phyloP scores from a whole-genome alignment of 1,140 invertebrate genomes.

The Orius insidiosus region DNA sequence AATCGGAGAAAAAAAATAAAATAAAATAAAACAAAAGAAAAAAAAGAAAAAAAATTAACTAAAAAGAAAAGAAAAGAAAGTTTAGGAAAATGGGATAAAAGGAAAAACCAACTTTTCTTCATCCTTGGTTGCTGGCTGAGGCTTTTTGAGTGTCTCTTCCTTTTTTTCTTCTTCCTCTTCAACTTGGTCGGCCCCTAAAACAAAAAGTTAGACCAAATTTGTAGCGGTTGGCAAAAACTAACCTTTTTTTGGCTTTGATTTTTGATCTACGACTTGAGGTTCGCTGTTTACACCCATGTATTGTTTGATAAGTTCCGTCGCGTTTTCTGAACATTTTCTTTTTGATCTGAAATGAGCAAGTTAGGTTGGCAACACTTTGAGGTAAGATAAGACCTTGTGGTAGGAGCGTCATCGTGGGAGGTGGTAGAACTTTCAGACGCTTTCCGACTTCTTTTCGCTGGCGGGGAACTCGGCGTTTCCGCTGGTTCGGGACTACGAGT shows the following conservation, averaged over 20 bases:
- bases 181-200: too few relatives aligned
- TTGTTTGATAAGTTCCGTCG: conserved; percentile 45
- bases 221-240: too few relatives aligned
- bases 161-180: too few relatives aligned
- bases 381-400: conserved; percentile 8
- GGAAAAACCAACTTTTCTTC: conserved; percentile 6
- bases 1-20: background rate
- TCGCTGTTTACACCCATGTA: conserved; percentile 32
- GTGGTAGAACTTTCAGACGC: conserved; percentile 14
- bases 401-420: conserved; percentile 14
- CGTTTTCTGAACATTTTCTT: conserved; percentile 47
- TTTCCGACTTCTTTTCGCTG: conserved; percentile 11
- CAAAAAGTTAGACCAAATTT: too few relatives aligned
- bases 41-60: background rate
- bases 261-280: too few relatives aligned
- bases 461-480: conserved; percentile 1
- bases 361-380: conserved; percentile 9
- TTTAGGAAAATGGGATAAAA: background rate
- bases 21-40: background rate
- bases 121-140: background rate
- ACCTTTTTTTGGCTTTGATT: background rate
- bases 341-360: conserved; percentile 28
- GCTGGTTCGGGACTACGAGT: conserved; percentile 14
- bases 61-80: too few relatives aligned
- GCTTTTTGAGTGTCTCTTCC: background rate